A percentile compares a stretch with the other conserved stretches of the same genome.
These are phyloP conservation scores for Manis pentadactyla DNA, from an alignment of 2,797 vertebrate species.

Conservation along the genomic window DNA sequence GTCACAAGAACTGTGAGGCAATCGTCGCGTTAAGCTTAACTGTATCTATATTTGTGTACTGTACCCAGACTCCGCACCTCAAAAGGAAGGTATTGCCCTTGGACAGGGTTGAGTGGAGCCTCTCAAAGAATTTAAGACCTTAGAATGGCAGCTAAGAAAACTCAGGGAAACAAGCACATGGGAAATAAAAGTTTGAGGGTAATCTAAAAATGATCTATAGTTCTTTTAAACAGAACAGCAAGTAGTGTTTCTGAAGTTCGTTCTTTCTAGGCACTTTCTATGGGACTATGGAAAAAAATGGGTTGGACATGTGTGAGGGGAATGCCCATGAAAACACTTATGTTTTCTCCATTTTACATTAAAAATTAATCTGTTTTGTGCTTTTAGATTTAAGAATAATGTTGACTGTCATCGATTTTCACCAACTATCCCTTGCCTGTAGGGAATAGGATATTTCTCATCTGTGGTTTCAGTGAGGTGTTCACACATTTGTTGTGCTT, in stretches of 20 bases:
- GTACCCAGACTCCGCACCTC: background rate
- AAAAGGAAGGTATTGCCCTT: background rate
- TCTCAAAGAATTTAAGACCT: slow-evolving; percentile 29
- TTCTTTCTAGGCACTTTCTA: background rate
- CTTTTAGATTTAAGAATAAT: slow-evolving; percentile 18
- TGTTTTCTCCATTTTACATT: background rate
- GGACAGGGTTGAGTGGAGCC: background rate
- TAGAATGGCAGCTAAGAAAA: slow-evolving; percentile 32
- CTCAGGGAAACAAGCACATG: background rate
- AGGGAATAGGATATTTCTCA: background rate
- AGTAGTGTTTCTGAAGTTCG: slow-evolving; percentile 1
- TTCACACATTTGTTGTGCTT: background rate
- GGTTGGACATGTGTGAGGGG: background rate
- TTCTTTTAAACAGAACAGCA: slow-evolving; percentile 21
- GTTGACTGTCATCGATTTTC: background rate
- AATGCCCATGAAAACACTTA: background rate
- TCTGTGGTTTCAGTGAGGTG: background rate
- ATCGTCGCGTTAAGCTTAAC: background rate
- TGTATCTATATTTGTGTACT: background rate
- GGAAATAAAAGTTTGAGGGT: background rate
- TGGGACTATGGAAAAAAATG: background rate
- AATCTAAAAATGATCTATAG: background rate
- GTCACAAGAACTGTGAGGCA: background rate
- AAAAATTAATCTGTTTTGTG: background rate
- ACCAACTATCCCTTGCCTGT: background rate